Evolutionary conservation across 2,888 invertebrate genomes (phyloP), one percentile per base, ranked within the genome.

Genomic region (Rhorus exstirpatorius): DNA sequence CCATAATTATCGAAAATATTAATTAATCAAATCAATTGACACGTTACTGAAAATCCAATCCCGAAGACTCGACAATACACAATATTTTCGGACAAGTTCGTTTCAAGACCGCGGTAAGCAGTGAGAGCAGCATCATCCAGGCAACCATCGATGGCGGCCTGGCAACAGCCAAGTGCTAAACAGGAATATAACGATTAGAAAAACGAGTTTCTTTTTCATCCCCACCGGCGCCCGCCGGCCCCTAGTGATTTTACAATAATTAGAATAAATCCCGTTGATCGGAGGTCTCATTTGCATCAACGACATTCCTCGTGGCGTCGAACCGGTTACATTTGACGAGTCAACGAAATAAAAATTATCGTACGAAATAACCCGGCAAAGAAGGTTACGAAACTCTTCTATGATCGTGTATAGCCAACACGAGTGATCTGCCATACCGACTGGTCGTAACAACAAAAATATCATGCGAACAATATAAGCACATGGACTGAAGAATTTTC

Each of bases 211-310:
- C 2, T 3, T 63, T 7, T 21, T 31, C 31, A 7, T 35, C n/a
- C 21, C n/a, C n/a, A n/a, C n/a, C n/a, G n/a, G n/a, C n/a, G n/a
- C n/a, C n/a, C n/a, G n/a, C n/a, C n/a, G n/a, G n/a, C n/a, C n/a
- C n/a, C n/a, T n/a, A 49, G 67, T 79, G 71, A 75, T 81, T 81
- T 83, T 72, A 44, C 72, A 83, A 84, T 79, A 68, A 71, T 79
- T 35, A 19, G 17, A 55, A 38, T 38, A 58, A 79, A 55, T 74
- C 46, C 53, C 35, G 74, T 76, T 21, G 44, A 60, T 53, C 26
- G n/a, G 60, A 67, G 51, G 35, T 10, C 51, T 10, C 17, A 79
- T 83, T 83, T 67, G 65, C 75, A 79, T 74, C 21, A 3, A 10
- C 7, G 24, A 46, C 55, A 65, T 76, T 71, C 44, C 21, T 31